These are phyloP conservation scores for Alces alces DNA, from an alignment of 2,113 vertebrate species.

Conservation along the genomic window DNA sequence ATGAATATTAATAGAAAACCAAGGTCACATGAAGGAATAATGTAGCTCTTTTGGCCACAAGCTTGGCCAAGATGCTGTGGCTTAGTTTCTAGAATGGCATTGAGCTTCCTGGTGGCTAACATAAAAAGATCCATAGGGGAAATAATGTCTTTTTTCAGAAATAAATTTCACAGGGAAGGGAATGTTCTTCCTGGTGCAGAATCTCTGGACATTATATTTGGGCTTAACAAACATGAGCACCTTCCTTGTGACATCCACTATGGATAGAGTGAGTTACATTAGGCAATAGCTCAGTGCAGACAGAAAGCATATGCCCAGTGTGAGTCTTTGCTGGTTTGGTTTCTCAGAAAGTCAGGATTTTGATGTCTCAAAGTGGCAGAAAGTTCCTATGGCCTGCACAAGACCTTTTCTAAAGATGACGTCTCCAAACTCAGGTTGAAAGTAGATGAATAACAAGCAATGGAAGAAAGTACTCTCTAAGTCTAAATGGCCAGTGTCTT, in stretches of 20 bases:
- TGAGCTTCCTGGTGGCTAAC: not conserved
- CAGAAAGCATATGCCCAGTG: rapidly evolving
- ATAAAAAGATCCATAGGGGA: not conserved
- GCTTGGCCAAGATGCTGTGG: rapidly evolving
- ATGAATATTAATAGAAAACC: not conserved
- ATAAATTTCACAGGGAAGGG: not conserved
- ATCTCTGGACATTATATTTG: rapidly evolving
- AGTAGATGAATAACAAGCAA: rapidly evolving
- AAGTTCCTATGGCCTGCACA: rapidly evolving
- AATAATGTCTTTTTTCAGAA: not conserved
- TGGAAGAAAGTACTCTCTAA: not conserved
- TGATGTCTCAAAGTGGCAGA: not conserved
- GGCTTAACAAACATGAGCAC: not conserved
- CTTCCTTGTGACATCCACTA: not conserved
- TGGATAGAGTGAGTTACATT: rapidly evolving
- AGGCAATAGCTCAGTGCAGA: rapidly evolving
- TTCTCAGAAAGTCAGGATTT: not conserved
- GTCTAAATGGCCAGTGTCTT: rapidly evolving
- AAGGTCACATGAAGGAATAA: not conserved
- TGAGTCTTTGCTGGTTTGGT: not conserved
- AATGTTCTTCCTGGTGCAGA: not conserved
- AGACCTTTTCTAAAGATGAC: not conserved
- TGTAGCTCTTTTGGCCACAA: not conserved
- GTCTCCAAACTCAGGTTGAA: not conserved
- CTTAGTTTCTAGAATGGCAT: no score